These are phyloP conservation scores for Herpetotheres cachinnans DNA, from an alignment of 2,113 vertebrate genomes.

Conservation along the genomic window DNA sequence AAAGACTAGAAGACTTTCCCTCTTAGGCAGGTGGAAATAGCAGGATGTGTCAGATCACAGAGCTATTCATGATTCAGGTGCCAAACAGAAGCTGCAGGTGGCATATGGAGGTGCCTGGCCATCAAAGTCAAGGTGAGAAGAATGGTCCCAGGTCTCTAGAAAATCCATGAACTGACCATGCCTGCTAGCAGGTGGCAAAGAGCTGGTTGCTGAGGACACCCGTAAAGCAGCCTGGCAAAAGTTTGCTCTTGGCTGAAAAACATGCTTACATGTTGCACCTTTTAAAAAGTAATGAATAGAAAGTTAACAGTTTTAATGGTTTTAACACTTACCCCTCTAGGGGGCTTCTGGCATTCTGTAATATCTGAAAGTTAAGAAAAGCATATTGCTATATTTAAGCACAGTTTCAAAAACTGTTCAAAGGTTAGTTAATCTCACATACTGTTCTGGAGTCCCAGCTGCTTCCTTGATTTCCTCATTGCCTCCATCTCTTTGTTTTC, in stretches of 20 bases:
- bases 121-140: neutral
- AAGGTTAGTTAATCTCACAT: neutral
- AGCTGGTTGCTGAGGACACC: neutral
- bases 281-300: slow-evolving; percentile 45
- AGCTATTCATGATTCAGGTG: neutral
- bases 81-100: neutral
- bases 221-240: neutral
- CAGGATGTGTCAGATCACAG: neutral
- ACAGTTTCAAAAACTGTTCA: neutral
- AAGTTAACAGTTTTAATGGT: slow-evolving; percentile 48
- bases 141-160: neutral
- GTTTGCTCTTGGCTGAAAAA: neutral
- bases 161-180: neutral
- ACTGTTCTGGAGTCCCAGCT: neutral
- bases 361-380: slow-evolving; percentile 7
- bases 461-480: neutral
- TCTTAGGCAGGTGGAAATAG: neutral
- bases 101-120: neutral
- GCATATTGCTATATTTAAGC: neutral
- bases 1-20: neutral
- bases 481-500: neutral
- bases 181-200: neutral
- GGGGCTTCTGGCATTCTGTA: slow-evolving; percentile 15
- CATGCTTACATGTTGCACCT: slow-evolving; percentile 1
- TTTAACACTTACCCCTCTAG: slow-evolving; percentile 45